Base-by-base conservation (phyloP, 2,797 vertebrate genomes). In the Diglossa cyanea region DNA sequence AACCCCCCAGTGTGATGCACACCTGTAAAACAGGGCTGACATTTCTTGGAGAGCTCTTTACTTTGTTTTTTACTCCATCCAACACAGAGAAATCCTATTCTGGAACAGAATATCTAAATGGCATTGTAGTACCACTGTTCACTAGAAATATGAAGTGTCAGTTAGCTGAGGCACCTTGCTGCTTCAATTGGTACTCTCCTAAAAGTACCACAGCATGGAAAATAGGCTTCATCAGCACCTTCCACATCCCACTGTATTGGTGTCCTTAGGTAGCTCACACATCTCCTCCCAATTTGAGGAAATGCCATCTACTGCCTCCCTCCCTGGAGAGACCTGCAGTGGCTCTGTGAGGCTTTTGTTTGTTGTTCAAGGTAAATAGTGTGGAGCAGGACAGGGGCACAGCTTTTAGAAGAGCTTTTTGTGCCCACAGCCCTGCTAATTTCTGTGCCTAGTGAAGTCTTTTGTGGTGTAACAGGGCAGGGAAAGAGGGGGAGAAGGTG, bases 101-200 rank as follows among this genome's bases (percentile, higher is more conserved):
- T 81, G 70, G 44, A 78, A 30, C 53, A 57, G 54, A 39, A 21
- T 57, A 74, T 60, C 58, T 72, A 82, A 91, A 65, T 65, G 47
- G 48, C 48, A 26, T 91, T 72, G 15, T 65, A 86, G 85, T 61
- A 50, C n/a, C 74, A 84, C 45, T 51, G 53, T 51, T 84, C 51
- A 7, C 75, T 50, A 42, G 89, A 72, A 81, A 74, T 31, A 68
- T 9, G 20, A 94, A 86, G 76, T 47, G 68, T 75, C 70, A 77
- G 48, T 86, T 70, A 89, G 60, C 74, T 25, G 63, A 35, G 70
- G 62, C 44, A 23, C 65, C 81, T 85, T 92, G 92, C 92, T 95
- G 91, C 85, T 95, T 81, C 78, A 80, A 62, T 86, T 90, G 77
- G 30, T 92, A 19, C 65, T 58, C 53, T 88, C n/a, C 51, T 78